Percentiles rank a stretch among this genome's conserved stretches.
Conservation (phyloP, 1,140 invertebrate species). For the Epicauta chinensis region DNA sequence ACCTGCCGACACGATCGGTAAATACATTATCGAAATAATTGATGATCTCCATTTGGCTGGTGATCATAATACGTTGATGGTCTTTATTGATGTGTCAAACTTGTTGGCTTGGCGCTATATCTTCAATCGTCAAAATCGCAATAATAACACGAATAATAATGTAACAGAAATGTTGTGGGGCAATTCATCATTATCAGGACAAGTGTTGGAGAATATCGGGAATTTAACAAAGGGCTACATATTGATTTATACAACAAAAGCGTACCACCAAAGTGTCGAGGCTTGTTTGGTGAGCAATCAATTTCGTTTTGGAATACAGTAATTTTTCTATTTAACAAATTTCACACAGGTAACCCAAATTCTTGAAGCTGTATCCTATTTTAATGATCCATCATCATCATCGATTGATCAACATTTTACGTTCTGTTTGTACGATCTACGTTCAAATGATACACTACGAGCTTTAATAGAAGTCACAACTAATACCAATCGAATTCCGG, state of each 20-base stretch:
- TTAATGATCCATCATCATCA: no score
- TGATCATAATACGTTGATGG: constrained; percentile 32
- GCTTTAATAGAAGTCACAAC: no score
- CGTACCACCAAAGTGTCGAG: constrained; percentile 20
- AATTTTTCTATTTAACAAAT: no score
- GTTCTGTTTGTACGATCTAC: constrained; percentile 29
- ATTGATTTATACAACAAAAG: constrained; percentile 25
- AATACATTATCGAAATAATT: constrained; percentile 25
- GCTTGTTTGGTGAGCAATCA: constrained; percentile 6
- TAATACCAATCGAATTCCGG: no score
- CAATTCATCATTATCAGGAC: no score
- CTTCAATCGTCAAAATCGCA: constrained; percentile 4
- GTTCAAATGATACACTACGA: constrained; percentile 25
- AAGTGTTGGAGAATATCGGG: no score
- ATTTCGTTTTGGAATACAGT: neutral
- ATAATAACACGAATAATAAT: neutral
- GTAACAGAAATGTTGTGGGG: constrained; percentile 1
- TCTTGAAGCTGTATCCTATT: no score
- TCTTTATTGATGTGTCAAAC: constrained; percentile 37
- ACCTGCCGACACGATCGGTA: constrained; percentile 32
- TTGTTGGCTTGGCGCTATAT: constrained; percentile 33
- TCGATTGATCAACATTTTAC: constrained; percentile 1
- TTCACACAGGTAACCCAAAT: no score
- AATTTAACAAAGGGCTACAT: constrained; percentile 22
- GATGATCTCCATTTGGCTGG: constrained; percentile 29